Conservation (phyloP, 1,140 invertebrate genomes). For the Batillaria attramentaria region DNA sequence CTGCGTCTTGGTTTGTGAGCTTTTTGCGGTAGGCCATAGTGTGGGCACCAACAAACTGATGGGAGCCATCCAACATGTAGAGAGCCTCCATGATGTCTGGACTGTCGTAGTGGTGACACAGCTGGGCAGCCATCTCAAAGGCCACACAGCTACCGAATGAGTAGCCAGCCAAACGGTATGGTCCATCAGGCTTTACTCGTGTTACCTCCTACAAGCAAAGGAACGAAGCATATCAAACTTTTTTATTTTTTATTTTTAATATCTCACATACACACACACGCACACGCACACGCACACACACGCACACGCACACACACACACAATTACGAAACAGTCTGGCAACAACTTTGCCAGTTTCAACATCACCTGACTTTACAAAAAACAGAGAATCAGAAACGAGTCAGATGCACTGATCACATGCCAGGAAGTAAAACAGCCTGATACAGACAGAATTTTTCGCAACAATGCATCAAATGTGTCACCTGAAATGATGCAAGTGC, state of each 20-base stretch:
- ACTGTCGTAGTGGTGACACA: conserved; percentile 70
- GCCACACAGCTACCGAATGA: conserved; percentile 94
- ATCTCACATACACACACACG: not conserved
- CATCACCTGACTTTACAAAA: too few species aligned
- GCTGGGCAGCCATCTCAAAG: conserved; percentile 93
- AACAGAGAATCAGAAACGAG: too few species aligned
- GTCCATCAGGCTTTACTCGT: conserved; percentile 83
- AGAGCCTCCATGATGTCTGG: conserved; percentile 76
- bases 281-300: conserved; percentile 8
- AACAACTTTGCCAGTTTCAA: too few species aligned
- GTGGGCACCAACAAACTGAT: conserved; percentile 88
- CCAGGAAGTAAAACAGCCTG: not conserved
- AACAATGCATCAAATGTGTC: too few species aligned
- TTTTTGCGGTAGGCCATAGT: conserved; percentile 73
- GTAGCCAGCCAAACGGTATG: conserved; percentile 92
- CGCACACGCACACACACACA: not conserved
- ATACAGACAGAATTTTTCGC: too few species aligned
- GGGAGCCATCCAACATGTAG: conserved; percentile 90
- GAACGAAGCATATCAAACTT: not conserved
- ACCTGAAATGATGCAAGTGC: too few species aligned
- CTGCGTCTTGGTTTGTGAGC: conserved; percentile 50
- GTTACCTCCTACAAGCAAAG: conserved; percentile 77
- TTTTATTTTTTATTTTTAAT: too few species aligned
- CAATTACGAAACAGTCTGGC: too few species aligned
- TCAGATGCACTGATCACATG: too few species aligned